Base-by-base conservation (phyloP, 1,140 invertebrate species). In the Cydia pomonella region DNA sequence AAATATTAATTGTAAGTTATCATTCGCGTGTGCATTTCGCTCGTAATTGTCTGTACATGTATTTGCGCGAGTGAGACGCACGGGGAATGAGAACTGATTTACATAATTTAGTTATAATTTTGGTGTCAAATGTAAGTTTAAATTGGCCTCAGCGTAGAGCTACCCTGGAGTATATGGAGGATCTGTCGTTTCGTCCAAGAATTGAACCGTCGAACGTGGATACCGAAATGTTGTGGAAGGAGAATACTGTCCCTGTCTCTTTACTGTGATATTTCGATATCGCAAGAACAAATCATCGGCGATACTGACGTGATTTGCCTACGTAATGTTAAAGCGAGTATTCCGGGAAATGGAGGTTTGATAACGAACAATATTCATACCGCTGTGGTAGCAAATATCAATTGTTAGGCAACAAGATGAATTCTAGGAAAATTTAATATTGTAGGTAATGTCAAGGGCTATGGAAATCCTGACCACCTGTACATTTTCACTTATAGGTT, bases 281-380 rank as follows among this genome's bases (percentile, higher is more conserved):
- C 63, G 63, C 29, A 7, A 33, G 29, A 33, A 69, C 64, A 69
- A 69, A 69, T 69, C 64, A 69, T 69, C 18, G 64, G 5, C 29
- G 33, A 41, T n/a, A 69, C 6, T 69, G 64, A 38, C 64, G 25
- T 69, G 64, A 33, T 69, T 33, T 69, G 64, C 64, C 16, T 27
- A 41, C n/a, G 64, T 69, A 27, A 64, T n/a, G 29, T 69, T 41
- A 18, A 33, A 18, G 64, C 16, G 64, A 18, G 29, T 69, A 69
- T 69, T 69, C 18, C 53, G 21, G 21, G 53, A 23, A 23, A 59
- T 59, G 18, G 18, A 7, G 10, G 53, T 23, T 18, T 10, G 53
- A 59, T 59, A 59, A 23, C 53, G 18, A 23, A 59, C 6, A 12
- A 44, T 12, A 44, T 50, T 50, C 47, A 10, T 21, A 59, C 53